A percentile compares a stretch with the other conserved stretches of the same genome.
Evolutionary conservation across 2,113 vertebrate genomes (phyloP).

Genomic region (Perca flavescens): DNA sequence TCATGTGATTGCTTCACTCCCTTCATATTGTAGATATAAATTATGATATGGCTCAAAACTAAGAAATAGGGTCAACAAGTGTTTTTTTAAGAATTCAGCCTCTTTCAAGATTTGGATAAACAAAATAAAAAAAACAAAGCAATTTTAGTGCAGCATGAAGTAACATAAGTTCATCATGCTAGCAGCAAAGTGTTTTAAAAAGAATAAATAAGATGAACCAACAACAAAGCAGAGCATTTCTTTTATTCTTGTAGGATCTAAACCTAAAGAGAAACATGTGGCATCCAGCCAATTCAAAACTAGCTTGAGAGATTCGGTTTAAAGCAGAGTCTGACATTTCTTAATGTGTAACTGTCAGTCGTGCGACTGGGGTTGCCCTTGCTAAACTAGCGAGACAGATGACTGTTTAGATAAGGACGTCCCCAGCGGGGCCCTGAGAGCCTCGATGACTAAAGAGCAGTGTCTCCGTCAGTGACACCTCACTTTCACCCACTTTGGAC

Average conservation of each 20-base stretch:
- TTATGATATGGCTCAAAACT: background rate
- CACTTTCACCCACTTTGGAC: slow-evolving; percentile 69
- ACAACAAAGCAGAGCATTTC: slow-evolving; percentile 25
- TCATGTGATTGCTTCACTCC: background rate
- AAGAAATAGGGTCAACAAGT: too few species aligned
- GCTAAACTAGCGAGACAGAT: slow-evolving; percentile 77
- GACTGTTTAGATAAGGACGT: slow-evolving; percentile 75
- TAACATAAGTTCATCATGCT: slow-evolving; percentile 2
- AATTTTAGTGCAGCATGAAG: background rate
- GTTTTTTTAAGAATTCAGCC: background rate
- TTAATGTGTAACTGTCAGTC: slow-evolving; percentile 66
- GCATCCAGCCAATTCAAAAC: slow-evolving; percentile 53
- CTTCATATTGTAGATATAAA: background rate
- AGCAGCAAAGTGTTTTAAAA: background rate
- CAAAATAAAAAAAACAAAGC: background rate
- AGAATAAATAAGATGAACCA: slow-evolving; percentile 14
- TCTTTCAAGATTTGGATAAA: slow-evolving; percentile 2
- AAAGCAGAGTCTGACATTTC: slow-evolving; percentile 66
- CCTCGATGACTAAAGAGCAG: slow-evolving; percentile 66
- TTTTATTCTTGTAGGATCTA: slow-evolving; percentile 33
- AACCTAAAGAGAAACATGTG: slow-evolving; percentile 36
- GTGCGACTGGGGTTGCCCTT: slow-evolving; percentile 63
- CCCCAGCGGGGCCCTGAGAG: slow-evolving; percentile 58
- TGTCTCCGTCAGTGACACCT: slow-evolving; percentile 64
- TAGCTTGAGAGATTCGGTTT: slow-evolving; percentile 44